Conservation (phyloP, 2,888 invertebrate genomes). For the Conops quadrifasciatus region DNA sequence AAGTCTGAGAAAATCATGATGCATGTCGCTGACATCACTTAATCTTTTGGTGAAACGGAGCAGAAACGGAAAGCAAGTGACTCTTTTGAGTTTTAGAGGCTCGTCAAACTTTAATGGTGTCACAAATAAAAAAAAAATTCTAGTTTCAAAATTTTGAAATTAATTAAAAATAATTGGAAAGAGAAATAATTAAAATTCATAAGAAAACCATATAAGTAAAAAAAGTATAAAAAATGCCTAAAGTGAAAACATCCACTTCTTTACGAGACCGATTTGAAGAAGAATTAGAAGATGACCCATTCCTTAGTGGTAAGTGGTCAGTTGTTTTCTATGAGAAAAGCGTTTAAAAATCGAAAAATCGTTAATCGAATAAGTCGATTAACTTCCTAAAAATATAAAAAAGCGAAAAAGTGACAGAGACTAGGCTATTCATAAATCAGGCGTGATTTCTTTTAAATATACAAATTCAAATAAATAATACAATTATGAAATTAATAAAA, state of each 20-base stretch:
- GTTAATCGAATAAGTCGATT: not conserved
- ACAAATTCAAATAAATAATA: too few relatives aligned
- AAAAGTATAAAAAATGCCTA: slow-evolving; percentile 50
- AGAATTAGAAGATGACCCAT: slow-evolving; percentile 63
- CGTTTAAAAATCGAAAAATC: too few relatives aligned
- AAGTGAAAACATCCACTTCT: slow-evolving; percentile 58
- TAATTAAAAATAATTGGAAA: slow-evolving; percentile 1
- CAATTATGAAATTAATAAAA: too few relatives aligned
- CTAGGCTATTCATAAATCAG: too few relatives aligned
- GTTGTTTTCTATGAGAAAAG: not conserved
- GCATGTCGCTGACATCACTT: slow-evolving; percentile 42
- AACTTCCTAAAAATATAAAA: not conserved
- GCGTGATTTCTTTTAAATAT: too few relatives aligned
- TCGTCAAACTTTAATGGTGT: not conserved
- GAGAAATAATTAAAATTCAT: slow-evolving; percentile 1
- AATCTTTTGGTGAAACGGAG: slow-evolving; percentile 43
- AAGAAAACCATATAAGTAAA: slow-evolving; percentile 19
- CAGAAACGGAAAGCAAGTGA: slow-evolving; percentile 43
- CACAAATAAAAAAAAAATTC: not conserved
- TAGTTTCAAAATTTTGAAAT: not conserved
- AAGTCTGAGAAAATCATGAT: slow-evolving; percentile 32
- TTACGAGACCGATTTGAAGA: slow-evolving; percentile 61
- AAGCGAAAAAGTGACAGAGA: too few relatives aligned
- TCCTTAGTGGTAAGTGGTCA: slow-evolving; percentile 60
- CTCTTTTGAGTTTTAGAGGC: not conserved